phyloP scores from a whole-genome alignment of 64 coral and sea anemone species.

The Porites lutea region DNA sequence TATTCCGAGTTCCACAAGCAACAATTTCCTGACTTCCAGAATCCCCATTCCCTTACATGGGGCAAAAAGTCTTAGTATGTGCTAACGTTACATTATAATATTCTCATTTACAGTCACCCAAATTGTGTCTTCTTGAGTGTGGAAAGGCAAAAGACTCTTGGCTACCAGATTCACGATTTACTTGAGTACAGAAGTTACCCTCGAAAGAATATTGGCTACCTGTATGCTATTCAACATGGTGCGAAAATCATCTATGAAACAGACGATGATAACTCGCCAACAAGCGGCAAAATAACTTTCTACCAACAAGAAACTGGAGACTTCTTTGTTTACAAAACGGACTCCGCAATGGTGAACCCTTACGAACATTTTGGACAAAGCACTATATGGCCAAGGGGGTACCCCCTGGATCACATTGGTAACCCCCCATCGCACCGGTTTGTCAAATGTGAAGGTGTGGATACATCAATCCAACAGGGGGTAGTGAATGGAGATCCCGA shows the following conservation, averaged over 20 bases:
- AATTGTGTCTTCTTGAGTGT: constrained; percentile 88
- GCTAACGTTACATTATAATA: neutral
- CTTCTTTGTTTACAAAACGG: constrained; percentile 61
- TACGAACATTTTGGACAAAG: constrained; percentile 82
- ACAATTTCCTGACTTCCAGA: too few species aligned
- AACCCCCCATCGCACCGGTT: constrained; percentile 53
- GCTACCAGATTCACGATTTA: constrained; percentile 67
- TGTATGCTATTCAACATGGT: constrained; percentile 90
- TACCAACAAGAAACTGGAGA: constrained; percentile 39
- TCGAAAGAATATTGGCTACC: constrained; percentile 93
- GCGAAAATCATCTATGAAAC: constrained; percentile 80
- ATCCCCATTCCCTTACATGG: too few species aligned
- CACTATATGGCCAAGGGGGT: constrained; percentile 81
- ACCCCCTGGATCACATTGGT: constrained; percentile 74
- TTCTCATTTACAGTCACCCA: constrained; percentile 64
- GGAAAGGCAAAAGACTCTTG: constrained; percentile 71
- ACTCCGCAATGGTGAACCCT: constrained; percentile 39
- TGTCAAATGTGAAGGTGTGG: constrained; percentile 59
- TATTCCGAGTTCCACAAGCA: too few species aligned
- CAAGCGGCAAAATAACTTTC: constrained; percentile 54
- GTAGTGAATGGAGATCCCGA: constrained; percentile 83
- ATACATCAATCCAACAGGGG: constrained; percentile 67
- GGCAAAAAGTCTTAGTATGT: neutral
- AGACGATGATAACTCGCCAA: constrained; percentile 80
- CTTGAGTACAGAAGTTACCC: constrained; percentile 80